Evolutionary conservation across 2,113 vertebrate genomes (phyloP).

Genomic region (Anhinga rufa): DNA sequence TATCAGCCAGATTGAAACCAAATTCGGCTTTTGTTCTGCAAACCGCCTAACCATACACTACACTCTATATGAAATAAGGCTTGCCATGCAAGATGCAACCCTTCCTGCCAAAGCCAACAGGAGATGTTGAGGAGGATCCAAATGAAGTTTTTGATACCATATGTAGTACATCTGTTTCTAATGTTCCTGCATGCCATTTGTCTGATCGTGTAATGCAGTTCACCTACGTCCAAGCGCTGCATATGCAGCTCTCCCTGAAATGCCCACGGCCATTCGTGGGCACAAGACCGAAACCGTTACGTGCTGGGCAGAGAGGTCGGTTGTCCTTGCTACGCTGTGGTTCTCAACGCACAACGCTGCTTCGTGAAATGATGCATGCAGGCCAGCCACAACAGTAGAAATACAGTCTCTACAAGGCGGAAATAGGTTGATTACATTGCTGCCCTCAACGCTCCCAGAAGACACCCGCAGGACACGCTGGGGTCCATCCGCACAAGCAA

Average conservation of each 20-base stretch:
- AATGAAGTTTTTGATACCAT: not conserved
- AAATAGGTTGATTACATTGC: rapidly evolving
- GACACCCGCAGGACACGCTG: not conserved
- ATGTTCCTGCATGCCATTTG: not conserved
- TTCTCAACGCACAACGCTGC: not conserved
- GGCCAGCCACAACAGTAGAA: not conserved
- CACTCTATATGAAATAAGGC: not conserved
- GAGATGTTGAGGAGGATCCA: not conserved
- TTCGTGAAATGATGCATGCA: not conserved
- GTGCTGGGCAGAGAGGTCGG: not conserved
- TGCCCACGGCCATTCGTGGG: rapidly evolving
- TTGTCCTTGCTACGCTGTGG: not conserved
- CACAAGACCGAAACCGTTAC: not conserved
- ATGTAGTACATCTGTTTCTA: not conserved
- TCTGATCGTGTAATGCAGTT: not conserved
- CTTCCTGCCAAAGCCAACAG: constrained; percentile 1
- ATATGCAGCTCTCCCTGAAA: not conserved
- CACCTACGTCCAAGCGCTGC: not conserved
- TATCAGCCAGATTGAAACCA: constrained; percentile 23
- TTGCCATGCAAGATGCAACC: not conserved
- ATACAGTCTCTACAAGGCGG: not conserved
- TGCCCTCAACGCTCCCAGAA: not conserved
- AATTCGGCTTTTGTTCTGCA: constrained; percentile 22
- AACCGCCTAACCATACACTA: not conserved
- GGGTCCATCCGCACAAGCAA: not conserved